Evolutionary conservation across 2,888 invertebrate genomes (phyloP).

Genomic region (Sarcophaga caerulescens): DNA sequence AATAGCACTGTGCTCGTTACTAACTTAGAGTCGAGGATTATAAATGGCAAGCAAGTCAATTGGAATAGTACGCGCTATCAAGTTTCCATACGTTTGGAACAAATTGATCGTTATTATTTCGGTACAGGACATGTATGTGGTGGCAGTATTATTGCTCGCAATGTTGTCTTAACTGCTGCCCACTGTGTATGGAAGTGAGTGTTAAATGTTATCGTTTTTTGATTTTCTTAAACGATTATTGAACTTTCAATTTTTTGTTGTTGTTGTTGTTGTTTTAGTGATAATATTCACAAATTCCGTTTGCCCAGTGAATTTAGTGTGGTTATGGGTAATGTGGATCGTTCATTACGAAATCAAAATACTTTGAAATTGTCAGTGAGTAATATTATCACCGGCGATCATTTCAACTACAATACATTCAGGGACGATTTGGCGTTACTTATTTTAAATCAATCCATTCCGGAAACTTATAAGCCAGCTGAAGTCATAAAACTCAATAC

Average conservation of each 20-base stretch:
- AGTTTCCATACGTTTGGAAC: slow-evolving; percentile 73
- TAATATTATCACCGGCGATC: slow-evolving; percentile 56
- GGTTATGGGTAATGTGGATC: slow-evolving; percentile 71
- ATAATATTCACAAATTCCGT: slow-evolving; percentile 53
- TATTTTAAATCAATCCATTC: slow-evolving; percentile 68
- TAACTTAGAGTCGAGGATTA: slow-evolving; percentile 65
- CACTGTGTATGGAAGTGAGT: slow-evolving; percentile 73
- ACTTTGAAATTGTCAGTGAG: slow-evolving; percentile 64
- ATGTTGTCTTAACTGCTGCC: slow-evolving; percentile 71
- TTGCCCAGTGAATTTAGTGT: slow-evolving; percentile 67
- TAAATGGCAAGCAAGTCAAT: slow-evolving; percentile 70
- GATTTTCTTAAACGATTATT: neutral
- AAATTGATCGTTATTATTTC: slow-evolving; percentile 73
- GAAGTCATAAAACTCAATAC: slow-evolving; percentile 69
- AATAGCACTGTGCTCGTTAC: neutral
- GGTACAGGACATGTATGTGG: slow-evolving; percentile 79
- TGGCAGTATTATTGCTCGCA: slow-evolving; percentile 73
- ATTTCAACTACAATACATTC: slow-evolving; percentile 67
- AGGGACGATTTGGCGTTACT: slow-evolving; percentile 71
- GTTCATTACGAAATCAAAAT: slow-evolving; percentile 60
- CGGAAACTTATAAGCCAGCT: slow-evolving; percentile 56
- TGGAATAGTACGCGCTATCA: slow-evolving; percentile 75
- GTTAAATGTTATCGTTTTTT: neutral
- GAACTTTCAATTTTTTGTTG: neutral
- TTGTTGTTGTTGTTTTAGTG: neutral